Percentiles rank a stretch among this genome's conserved stretches.
phyloP scores from a whole-genome alignment of 1,140 invertebrate genomes.

The Streblospio benedicti region DNA sequence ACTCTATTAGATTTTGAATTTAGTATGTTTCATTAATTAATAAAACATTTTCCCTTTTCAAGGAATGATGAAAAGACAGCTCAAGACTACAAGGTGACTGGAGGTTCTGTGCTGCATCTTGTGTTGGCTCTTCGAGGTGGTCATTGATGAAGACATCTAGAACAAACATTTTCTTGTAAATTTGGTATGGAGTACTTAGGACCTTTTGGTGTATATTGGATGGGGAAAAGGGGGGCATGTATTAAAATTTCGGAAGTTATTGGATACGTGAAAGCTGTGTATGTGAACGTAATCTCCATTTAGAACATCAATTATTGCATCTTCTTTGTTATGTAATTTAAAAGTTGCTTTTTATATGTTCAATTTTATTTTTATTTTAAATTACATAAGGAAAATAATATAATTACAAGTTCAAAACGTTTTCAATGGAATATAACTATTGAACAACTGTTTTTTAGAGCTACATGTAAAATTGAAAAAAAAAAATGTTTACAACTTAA shows the following conservation, averaged over 20 bases:
- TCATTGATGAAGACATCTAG: neutral
- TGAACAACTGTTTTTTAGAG: too few species aligned
- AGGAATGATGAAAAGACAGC: conserved; percentile 94
- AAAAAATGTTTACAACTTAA: neutral
- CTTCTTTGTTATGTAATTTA: neutral
- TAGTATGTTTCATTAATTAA: too few species aligned
- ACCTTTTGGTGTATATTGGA: too few species aligned
- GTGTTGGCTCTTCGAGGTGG: conserved; percentile 83
- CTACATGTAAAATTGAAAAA: neutral
- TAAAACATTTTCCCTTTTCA: too few species aligned
- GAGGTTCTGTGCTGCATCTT: conserved; percentile 98
- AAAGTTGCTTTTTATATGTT: neutral
- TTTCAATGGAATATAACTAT: too few species aligned
- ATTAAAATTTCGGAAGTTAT: neutral
- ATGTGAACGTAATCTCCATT: neutral
- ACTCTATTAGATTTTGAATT: too few species aligned
- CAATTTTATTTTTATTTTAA: neutral
- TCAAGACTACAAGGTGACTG: conserved; percentile 98
- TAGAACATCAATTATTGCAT: neutral
- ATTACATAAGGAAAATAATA: neutral
- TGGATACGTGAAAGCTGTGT: neutral
- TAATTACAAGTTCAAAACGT: too few species aligned
- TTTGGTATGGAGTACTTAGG: too few species aligned
- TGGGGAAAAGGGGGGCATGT: too few species aligned
- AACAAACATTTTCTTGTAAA: neutral